Conservation (phyloP, 2,888 invertebrate genomes). For the Hemaris fuciformis region DNA sequence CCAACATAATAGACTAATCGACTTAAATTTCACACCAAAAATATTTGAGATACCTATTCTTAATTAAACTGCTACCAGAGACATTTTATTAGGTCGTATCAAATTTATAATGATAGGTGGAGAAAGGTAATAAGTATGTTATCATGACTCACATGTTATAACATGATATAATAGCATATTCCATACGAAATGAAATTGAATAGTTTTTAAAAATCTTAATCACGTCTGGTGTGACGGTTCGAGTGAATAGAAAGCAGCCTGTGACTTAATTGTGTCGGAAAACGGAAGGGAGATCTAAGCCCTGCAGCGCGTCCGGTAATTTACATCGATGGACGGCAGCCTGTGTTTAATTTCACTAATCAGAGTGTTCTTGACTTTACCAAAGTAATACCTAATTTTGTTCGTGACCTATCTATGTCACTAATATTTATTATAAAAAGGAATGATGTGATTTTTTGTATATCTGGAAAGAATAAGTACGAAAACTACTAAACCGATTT, state of each 20-base stretch:
- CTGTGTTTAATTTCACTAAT: background rate
- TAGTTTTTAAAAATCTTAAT: background rate
- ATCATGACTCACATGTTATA: too few species aligned
- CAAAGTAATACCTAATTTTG: too few species aligned
- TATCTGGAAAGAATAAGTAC: too few species aligned
- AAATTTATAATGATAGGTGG: background rate
- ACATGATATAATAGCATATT: too few species aligned
- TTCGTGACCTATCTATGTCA: too few species aligned
- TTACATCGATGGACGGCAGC: background rate
- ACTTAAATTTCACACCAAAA: constrained; percentile 1
- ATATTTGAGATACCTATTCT: background rate
- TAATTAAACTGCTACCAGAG: background rate
- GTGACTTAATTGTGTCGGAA: background rate
- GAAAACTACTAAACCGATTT: too few species aligned
- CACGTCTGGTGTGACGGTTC: background rate
- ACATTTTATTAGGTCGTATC: background rate
- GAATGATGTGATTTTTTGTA: too few species aligned
- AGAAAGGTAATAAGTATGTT: too few species aligned
- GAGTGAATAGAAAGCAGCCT: background rate
- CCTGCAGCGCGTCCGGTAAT: background rate
- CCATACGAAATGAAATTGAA: too few species aligned
- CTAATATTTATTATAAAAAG: too few species aligned
- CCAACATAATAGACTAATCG: background rate
- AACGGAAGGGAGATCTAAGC: background rate
- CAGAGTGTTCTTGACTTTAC: background rate